Evolutionary conservation across 64 coral and sea anemone genomes (phyloP).

Genomic region (Actinia tenebrosa): DNA sequence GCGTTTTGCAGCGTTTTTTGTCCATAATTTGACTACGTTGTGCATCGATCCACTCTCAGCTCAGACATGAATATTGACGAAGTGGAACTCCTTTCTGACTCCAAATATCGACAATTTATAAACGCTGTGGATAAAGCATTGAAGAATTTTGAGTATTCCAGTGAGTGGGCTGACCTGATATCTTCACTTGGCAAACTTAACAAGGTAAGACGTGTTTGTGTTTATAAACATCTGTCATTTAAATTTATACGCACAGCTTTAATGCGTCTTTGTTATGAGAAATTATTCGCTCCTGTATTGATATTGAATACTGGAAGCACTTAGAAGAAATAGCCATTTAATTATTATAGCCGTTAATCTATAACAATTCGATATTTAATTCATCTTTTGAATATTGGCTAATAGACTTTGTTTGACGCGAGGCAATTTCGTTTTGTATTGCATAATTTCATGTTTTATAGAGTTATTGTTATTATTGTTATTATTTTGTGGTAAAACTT

Average conservation of each 20-base stretch:
- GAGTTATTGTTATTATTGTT: no score
- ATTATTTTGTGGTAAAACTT: no score
- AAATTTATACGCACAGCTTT: background rate
- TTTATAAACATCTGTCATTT: background rate
- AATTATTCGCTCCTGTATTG: no score
- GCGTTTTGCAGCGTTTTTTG: background rate
- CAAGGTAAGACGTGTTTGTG: conserved; percentile 47
- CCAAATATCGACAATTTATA: conserved; percentile 92
- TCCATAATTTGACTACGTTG: background rate
- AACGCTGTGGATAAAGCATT: conserved; percentile 84
- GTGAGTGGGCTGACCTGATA: conserved; percentile 89
- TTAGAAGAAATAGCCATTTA: no score
- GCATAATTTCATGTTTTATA: no score
- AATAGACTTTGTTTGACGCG: no score
- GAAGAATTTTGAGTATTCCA: conserved; percentile 89
- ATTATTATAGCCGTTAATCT: no score
- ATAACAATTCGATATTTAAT: no score
- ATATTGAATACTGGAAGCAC: no score
- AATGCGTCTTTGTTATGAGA: no score
- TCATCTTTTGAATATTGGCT: no score
- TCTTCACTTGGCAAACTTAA: conserved; percentile 92
- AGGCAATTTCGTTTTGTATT: no score
- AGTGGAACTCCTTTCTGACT: conserved; percentile 77
- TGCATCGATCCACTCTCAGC: background rate
- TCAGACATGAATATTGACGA: conserved; percentile 79